These are phyloP conservation scores for Panzeria rudis DNA, from an alignment of 2,888 invertebrate genomes.

Conservation along the genomic window DNA sequence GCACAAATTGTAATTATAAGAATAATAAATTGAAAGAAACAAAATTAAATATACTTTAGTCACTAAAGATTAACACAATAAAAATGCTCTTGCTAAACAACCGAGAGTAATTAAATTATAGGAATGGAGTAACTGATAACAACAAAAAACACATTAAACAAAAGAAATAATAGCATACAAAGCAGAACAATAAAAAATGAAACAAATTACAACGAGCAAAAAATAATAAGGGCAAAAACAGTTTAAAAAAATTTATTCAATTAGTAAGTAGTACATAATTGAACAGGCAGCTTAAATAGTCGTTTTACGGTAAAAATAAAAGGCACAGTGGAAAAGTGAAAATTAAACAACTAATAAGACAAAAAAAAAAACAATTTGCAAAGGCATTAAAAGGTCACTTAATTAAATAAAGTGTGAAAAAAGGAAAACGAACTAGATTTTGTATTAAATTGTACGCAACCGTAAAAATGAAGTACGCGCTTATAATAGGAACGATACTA, in stretches of 20 bases:
- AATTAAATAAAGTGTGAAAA: conserved; percentile 23
- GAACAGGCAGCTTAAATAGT: conserved; percentile 29
- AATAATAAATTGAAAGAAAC: conserved; percentile 4
- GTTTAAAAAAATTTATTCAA: conserved; percentile 41
- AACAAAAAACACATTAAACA: conserved; percentile 28
- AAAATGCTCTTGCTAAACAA: conserved; percentile 2
- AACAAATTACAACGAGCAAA: conserved; percentile 6
- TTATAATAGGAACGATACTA: conserved; percentile 18
- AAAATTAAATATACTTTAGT: conserved; percentile 1
- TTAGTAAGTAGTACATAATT: conserved; percentile 29
- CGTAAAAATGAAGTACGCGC: conserved; percentile 35
- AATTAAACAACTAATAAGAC: conserved; percentile 16
- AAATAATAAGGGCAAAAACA: conserved; percentile 53
- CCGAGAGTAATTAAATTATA: conserved; percentile 43
- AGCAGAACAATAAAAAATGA: conserved; percentile 30
- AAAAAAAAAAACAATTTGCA: conserved; percentile 23
- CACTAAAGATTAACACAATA: conserved; percentile 11
- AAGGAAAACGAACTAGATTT: neutral
- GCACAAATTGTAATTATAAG: neutral
- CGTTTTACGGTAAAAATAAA: conserved; percentile 38
- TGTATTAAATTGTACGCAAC: neutral
- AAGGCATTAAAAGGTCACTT: conserved; percentile 47
- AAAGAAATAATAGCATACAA: conserved; percentile 50
- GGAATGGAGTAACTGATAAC: conserved; percentile 4
- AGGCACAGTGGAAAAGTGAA: conserved; percentile 4